Evolutionary conservation across 2,888 invertebrate genomes (phyloP), one percentile per base, ranked within the genome.

Genomic region (Drosophila siamana): DNA sequence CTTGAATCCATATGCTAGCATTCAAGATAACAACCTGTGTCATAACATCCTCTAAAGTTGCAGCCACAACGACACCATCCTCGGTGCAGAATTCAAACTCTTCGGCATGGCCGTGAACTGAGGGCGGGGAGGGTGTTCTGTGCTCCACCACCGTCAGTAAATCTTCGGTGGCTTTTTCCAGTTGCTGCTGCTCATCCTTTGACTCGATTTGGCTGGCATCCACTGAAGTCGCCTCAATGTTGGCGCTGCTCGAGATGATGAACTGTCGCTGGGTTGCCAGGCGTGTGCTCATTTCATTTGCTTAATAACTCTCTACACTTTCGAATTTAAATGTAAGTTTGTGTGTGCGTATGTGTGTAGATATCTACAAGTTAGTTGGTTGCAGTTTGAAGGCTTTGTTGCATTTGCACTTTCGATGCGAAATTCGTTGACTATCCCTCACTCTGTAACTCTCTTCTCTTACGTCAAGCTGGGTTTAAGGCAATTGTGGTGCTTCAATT

Each of bases 231-330:
- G 59, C 64, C 16, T 68, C 78, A 47, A 67, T 72, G 57, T 63
- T 71, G 33, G 78, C 70, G 55, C 88, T 81, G 66, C 89, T 90
- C 63, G 91, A 80, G 70, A 91, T 89, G 71, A 92, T 89, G 66
- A 91, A 92, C 77, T 90, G 91, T 74, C 92, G 86, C 80, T 91
- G 91, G 19, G 91, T 84, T 64, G 91, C 92, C 79, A 92, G 86
- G 73, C 91, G 90, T 65, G 92, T 91, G 83, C 90, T 91, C 92
- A 92, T 91, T 77, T 78, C 73, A 63, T 75, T 74, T 73, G 69
- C 55, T 81, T 61, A 68, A 19, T 63, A 66, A 16, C 67, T 40
- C 44, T 62, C 40, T 52, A 57, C 61, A 47, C 44, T 50, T 24
- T 73, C 59, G 16, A 44, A 36, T 51, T 54, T 51, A 48, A 46